A percentile compares a stretch with the other conserved stretches of the same genome.
These are phyloP conservation scores for Corydoras sp. DNA, from an alignment of 2,113 vertebrate species.

Conservation along the genomic window DNA sequence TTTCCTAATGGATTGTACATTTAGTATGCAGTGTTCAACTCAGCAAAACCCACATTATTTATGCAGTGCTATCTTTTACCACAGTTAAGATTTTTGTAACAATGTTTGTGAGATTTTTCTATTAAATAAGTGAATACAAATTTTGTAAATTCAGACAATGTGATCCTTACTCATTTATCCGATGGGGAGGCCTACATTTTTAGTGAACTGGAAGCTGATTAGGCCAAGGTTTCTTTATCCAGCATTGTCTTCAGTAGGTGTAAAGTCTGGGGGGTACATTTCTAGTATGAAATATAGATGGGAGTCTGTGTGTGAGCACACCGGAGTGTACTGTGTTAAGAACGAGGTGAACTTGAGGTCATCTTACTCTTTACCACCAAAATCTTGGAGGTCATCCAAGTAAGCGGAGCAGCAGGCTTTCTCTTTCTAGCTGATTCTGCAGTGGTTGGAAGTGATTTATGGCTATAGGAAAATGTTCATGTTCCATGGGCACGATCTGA, in stretches of 20 bases:
- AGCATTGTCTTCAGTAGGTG: conserved; percentile 48
- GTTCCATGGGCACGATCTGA: conserved; percentile 1
- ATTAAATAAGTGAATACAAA: too few relatives aligned
- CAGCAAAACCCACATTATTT: too few relatives aligned
- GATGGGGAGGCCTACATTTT: conserved; percentile 9
- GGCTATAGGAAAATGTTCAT: conserved; percentile 5
- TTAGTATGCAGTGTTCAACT: too few relatives aligned
- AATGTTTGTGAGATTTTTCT: too few relatives aligned
- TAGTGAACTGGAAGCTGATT: conserved; percentile 24
- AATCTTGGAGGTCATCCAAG: conserved; percentile 60
- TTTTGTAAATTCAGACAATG: too few relatives aligned
- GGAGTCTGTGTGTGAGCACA: conserved; percentile 32
- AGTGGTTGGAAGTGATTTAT: conserved; percentile 16
- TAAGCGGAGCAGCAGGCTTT: conserved; percentile 44
- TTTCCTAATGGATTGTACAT: too few relatives aligned
- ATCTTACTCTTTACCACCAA: conserved; percentile 53
- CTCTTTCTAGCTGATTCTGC: conserved; percentile 44
- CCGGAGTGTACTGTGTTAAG: conserved; percentile 38
- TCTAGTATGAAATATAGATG: conserved; percentile 64
- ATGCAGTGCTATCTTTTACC: too few relatives aligned
- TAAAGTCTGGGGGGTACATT: conserved; percentile 56
- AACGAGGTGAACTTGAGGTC: conserved; percentile 62
- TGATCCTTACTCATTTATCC: too few relatives aligned
- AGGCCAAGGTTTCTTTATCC: conserved; percentile 20
- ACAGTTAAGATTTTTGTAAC: too few relatives aligned